Evolutionary conservation across 2,888 invertebrate genomes (phyloP), one percentile per base, ranked within the genome.

Genomic region (Mechanitis messenoides): DNA sequence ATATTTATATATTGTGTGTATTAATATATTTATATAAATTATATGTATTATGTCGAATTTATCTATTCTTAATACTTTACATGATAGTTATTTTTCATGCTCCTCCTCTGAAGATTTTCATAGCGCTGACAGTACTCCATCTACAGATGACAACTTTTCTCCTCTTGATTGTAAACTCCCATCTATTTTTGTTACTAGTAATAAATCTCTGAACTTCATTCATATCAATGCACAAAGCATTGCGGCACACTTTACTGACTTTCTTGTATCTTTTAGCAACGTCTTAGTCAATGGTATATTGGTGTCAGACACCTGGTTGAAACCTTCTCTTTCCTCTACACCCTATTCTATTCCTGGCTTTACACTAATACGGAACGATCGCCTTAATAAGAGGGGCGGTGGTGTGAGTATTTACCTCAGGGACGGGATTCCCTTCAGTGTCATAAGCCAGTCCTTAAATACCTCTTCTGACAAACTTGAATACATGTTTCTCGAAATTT

Each of bases 361-460:
- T n/a, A 53, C 56, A 2, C n/a, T 59, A 5, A 53, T 61, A 11
- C 55, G 61, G 1, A 64, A 64, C 53, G 64, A 64, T 56, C 53
- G 64, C 6, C 50, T 28, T 31, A 2, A 20, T 3, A 20, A 61
- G 6, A 45, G 54, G 11, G 62, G 64, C 1, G 65, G 60, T 38
- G 65, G 60, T 53, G 61, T 61, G 33, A 58, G 60, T 31, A 60
- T 65, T 2, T 65, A 60, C 20, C 9, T 62, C 7, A 56, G 66
- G 28, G 42, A 56, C 11, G 35, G 60, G 38, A 56, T 66, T 1
- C 35, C 59, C n/a, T 65, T 56, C 46, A 53, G 35, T 2, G 54
- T 62, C 9, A 35, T 65, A 4, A 7, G 31, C 20, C 58, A 58
- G 46, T 66, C 63, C 42, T 20, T 53, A 38, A 57, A 38, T 28